Conservation (phyloP, 2,888 invertebrate genomes). For the Cerceris rybyensis region DNA sequence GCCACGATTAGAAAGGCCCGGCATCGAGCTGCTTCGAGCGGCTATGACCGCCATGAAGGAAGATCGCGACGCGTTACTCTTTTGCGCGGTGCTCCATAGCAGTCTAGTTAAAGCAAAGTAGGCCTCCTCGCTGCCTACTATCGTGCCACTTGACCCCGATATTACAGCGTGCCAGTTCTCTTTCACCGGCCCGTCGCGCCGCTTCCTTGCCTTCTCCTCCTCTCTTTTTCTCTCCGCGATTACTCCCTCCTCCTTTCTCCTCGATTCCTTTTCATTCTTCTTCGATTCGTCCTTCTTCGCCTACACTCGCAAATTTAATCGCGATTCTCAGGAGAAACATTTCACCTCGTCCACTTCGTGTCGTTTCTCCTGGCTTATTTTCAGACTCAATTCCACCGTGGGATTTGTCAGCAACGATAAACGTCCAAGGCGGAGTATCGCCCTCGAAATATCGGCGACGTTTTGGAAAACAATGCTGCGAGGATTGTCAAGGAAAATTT, state of each 20-base stretch:
- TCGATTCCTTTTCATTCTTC: no score
- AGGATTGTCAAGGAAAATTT: slow-evolving; percentile 16
- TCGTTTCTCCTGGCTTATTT: slow-evolving; percentile 10
- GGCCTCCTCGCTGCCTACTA: slow-evolving; percentile 65
- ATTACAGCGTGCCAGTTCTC: slow-evolving; percentile 20
- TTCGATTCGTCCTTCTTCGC: no score
- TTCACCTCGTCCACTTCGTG: no score
- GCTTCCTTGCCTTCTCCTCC: neutral
- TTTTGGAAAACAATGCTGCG: slow-evolving; percentile 19
- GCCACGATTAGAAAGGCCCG: slow-evolving; percentile 72
- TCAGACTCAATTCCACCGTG: slow-evolving; percentile 16
- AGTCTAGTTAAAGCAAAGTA: slow-evolving; percentile 73
- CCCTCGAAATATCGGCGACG: slow-evolving; percentile 23
- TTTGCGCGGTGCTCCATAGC: slow-evolving; percentile 40
- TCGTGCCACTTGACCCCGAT: slow-evolving; percentile 5
- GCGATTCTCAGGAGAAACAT: no score
- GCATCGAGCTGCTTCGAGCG: neutral
- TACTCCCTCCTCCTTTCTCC: neutral
- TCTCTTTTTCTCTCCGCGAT: neutral
- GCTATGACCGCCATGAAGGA: neutral
- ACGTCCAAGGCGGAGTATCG: neutral
- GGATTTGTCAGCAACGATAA: slow-evolving; percentile 6
- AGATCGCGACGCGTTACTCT: neutral
- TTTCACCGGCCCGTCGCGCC: neutral
- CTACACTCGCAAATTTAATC: no score